Evolutionary conservation across 2,888 invertebrate genomes (phyloP).

Genomic region (Subacronicta megacephala): DNA sequence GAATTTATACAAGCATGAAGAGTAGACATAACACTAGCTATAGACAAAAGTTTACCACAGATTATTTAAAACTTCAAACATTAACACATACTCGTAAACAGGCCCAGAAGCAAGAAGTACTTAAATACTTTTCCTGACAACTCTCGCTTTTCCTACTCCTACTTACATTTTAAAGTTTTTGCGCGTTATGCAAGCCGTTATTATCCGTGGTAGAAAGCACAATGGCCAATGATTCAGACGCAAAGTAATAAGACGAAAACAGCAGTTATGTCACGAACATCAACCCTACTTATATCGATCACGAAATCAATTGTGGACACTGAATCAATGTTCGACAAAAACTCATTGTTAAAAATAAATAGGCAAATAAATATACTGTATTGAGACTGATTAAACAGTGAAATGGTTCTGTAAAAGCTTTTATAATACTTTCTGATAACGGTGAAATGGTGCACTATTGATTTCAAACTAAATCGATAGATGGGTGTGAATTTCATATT

Average conservation of each 20-base stretch:
- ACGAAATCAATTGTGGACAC: conserved; percentile 53
- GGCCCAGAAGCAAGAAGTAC: conserved; percentile 17
- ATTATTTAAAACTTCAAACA: conserved; percentile 37
- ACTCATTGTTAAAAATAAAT: conserved; percentile 33
- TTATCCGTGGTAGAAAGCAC: conserved; percentile 64
- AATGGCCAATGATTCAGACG: conserved; percentile 49
- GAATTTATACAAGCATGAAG: too few species aligned
- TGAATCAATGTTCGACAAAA: conserved; percentile 31
- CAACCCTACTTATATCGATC: conserved; percentile 46
- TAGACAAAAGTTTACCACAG: conserved; percentile 17
- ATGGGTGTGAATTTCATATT: too few species aligned
- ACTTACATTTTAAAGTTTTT: conserved; percentile 31
- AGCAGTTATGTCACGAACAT: conserved; percentile 63
- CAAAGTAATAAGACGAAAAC: conserved; percentile 60
- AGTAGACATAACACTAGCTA: too few species aligned
- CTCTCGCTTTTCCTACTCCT: conserved; percentile 37
- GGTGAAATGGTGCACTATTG: not conserved
- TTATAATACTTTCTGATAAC: conserved; percentile 5
- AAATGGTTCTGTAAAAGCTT: conserved; percentile 14
- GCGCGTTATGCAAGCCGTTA: conserved; percentile 53
- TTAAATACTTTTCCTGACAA: conserved; percentile 39
- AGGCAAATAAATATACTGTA: conserved; percentile 36
- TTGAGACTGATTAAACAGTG: conserved; percentile 25
- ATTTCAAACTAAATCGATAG: too few species aligned
- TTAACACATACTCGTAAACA: conserved; percentile 27